Percentiles rank a stretch among this genome's conserved stretches.
Evolutionary conservation across 2,888 invertebrate species (phyloP).

Genomic region (Eilema caniola): DNA sequence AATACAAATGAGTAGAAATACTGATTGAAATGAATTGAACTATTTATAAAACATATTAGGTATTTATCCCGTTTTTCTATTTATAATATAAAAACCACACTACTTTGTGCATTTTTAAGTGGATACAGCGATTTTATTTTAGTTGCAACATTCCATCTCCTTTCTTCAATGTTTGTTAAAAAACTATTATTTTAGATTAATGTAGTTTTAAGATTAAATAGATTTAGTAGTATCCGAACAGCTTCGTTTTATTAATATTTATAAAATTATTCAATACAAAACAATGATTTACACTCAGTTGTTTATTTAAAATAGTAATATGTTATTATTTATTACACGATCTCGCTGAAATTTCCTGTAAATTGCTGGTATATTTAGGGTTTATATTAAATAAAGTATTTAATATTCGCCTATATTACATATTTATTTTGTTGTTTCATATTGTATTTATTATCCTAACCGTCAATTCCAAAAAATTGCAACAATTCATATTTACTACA

Average conservation of each 20-base stretch:
- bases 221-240: constrained; percentile 62
- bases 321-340: constrained; percentile 42
- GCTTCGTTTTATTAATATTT: constrained; percentile 52
- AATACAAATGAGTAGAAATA: constrained; percentile 59
- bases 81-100: constrained; percentile 69
- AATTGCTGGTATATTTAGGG: constrained; percentile 73
- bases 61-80: constrained; percentile 72
- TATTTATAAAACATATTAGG: constrained; percentile 64
- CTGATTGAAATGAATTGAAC: constrained; percentile 52
- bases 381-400: constrained; percentile 81
- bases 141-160: constrained; percentile 70
- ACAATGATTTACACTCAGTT: constrained; percentile 25
- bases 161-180: constrained; percentile 69
- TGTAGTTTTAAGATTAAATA: constrained; percentile 72
- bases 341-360: constrained; percentile 66
- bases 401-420: constrained; percentile 80
- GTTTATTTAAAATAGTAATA: constrained; percentile 30
- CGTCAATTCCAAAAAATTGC: neutral
- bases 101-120: constrained; percentile 64
- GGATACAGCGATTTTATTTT: constrained; percentile 48
- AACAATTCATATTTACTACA: too few relatives aligned
- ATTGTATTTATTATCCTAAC: constrained; percentile 10
- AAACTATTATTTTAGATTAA: constrained; percentile 73
- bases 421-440: constrained; percentile 14
- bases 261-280: constrained; percentile 25